Evolutionary conservation across 2,113 vertebrate species (phyloP).

Genomic region (Megaleporinus macrocephalus): DNA sequence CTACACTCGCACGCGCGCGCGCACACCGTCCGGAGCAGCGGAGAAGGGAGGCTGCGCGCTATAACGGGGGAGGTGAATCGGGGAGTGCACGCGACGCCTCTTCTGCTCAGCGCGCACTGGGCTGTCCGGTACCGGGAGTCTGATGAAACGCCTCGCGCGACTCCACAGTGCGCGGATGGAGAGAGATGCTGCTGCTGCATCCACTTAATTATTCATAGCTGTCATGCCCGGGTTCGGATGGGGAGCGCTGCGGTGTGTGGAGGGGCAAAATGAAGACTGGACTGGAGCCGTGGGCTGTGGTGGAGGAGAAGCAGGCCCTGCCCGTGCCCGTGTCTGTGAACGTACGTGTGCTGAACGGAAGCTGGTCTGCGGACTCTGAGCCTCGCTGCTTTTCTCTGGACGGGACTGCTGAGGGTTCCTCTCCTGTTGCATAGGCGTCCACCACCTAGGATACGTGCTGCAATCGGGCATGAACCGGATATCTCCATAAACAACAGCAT

Average conservation of each 20-base stretch:
- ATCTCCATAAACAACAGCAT: conserved; percentile 40
- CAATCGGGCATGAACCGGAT: conserved; percentile 39
- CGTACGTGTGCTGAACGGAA: conserved; percentile 21
- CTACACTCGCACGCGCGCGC: background rate
- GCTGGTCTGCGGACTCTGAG: conserved; percentile 58
- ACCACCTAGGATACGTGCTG: conserved; percentile 16
- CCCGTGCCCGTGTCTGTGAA: conserved; percentile 35
- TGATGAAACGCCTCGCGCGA: too few relatives aligned
- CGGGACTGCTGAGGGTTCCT: conserved; percentile 53
- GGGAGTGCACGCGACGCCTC: conserved; percentile 24
- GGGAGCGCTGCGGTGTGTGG: conserved; percentile 31
- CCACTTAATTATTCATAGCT: conserved; percentile 43
- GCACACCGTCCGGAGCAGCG: conserved; percentile 37
- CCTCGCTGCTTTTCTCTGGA: conserved; percentile 55
- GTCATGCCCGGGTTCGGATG: conserved; percentile 37
- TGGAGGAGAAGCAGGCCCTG: conserved; percentile 53
- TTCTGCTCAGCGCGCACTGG: background rate
- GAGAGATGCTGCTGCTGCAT: conserved; percentile 23
- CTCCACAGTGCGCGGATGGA: background rate
- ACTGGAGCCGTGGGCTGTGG: background rate
- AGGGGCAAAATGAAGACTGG: background rate
- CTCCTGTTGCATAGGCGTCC: conserved; percentile 62
- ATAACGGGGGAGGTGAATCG: background rate
- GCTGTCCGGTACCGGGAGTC: background rate
- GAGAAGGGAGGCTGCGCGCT: conserved; percentile 31